phyloP scores from a whole-genome alignment of 37 sponge, comb jelly and placozoan species.

The Dysidea cf. avara region DNA sequence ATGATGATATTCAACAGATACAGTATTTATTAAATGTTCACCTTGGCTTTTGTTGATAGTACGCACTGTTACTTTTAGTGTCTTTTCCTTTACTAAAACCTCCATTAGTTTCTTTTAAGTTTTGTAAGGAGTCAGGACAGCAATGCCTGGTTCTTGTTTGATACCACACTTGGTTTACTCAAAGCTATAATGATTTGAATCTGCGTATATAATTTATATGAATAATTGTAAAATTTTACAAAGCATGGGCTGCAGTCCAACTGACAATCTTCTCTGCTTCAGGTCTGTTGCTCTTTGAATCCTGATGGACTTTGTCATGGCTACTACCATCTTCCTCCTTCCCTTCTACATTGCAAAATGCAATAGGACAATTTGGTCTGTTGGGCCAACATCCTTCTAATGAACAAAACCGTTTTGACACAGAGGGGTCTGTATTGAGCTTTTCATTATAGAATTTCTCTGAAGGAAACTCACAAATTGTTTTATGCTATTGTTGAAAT shows the following conservation, averaged over 20 bases:
- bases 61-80: slow-evolving; percentile 9
- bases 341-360: slow-evolving; percentile 65
- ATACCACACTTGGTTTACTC: neutral
- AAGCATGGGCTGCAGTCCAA: too few species aligned
- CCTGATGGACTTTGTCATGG: neutral
- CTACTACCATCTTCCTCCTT: slow-evolving; percentile 13
- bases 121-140: slow-evolving; percentile 55
- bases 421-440: slow-evolving; percentile 31
- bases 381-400: slow-evolving; percentile 42
- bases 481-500: slow-evolving; percentile 44
- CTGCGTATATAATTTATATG: too few species aligned
- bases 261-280: slow-evolving; percentile 4
- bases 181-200: slow-evolving; percentile 7
- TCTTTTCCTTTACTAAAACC: slow-evolving; percentile 1
- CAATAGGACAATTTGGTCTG: slow-evolving; percentile 27
- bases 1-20: too few species aligned
- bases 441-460: slow-evolving; percentile 53
- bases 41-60: slow-evolving; percentile 73
- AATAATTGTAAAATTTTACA: neutral
- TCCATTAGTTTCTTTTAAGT: slow-evolving; percentile 25
- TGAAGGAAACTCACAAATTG: slow-evolving; percentile 64
- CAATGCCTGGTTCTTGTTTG: slow-evolving; percentile 18
- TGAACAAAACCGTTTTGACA: neutral
- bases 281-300: slow-evolving; percentile 15
- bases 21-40: neutral